phyloP scores from a whole-genome alignment of 2,888 invertebrate species.

The Bombylius discolor region DNA sequence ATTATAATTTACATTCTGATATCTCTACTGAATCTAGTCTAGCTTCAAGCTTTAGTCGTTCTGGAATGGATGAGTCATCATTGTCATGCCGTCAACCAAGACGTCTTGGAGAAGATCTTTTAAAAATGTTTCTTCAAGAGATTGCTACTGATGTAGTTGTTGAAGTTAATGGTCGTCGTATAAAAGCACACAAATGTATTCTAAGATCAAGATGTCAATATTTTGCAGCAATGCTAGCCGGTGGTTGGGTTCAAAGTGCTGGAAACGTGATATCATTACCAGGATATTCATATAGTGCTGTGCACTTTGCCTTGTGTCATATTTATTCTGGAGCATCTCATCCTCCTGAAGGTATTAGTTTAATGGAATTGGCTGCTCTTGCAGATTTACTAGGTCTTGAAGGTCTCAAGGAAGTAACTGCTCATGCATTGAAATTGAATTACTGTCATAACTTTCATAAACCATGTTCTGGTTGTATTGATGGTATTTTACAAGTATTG shows the following conservation, averaged over 20 bases:
- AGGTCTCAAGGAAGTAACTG: slow-evolving; percentile 83
- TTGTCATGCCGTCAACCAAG: slow-evolving; percentile 41
- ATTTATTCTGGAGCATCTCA: slow-evolving; percentile 87
- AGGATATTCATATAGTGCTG: slow-evolving; percentile 68
- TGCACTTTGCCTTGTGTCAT: slow-evolving; percentile 84
- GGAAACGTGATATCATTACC: slow-evolving; percentile 75
- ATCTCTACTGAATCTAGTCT: slow-evolving; percentile 44
- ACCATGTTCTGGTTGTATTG: slow-evolving; percentile 79
- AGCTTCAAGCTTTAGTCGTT: slow-evolving; percentile 45
- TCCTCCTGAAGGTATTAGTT: slow-evolving; percentile 73
- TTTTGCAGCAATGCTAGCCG: slow-evolving; percentile 81
- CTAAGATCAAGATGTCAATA: slow-evolving; percentile 82
- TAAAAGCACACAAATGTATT: slow-evolving; percentile 86
- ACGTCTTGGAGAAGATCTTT: slow-evolving; percentile 69
- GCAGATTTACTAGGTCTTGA: slow-evolving; percentile 84
- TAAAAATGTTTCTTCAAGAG: slow-evolving; percentile 84
- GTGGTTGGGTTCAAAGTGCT: slow-evolving; percentile 67
- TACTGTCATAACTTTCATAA: slow-evolving; percentile 93
- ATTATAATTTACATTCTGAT: slow-evolving; percentile 40
- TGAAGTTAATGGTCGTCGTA: slow-evolving; percentile 67
- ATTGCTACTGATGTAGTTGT: slow-evolving; percentile 79
- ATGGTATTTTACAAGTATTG: slow-evolving; percentile 77
- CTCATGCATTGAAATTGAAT: slow-evolving; percentile 71
- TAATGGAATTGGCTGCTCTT: slow-evolving; percentile 74
- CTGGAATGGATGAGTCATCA: slow-evolving; percentile 41